phyloP scores from a whole-genome alignment of 2,113 vertebrate genomes.

The Abramis brama region DNA sequence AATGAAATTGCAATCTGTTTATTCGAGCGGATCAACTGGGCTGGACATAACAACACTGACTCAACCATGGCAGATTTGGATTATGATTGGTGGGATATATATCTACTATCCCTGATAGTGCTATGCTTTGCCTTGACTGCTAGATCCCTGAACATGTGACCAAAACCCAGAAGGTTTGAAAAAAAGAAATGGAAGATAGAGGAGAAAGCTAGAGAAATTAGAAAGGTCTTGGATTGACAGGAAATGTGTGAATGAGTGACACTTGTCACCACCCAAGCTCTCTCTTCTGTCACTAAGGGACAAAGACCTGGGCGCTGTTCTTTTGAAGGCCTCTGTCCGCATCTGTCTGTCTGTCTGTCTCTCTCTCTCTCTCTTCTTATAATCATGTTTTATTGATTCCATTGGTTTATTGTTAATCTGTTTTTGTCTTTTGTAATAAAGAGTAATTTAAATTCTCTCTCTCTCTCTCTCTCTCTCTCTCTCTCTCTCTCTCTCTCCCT shows the following conservation, averaged over 20 bases:
- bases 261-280: slow-evolving; percentile 67
- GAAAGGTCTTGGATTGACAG: slow-evolving; percentile 19
- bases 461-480: background rate
- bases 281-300: slow-evolving; percentile 68
- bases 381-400: too few species aligned
- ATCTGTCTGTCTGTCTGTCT: slow-evolving; percentile 9
- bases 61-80: background rate
- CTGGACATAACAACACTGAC: slow-evolving; percentile 10
- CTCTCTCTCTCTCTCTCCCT: slow-evolving; percentile 17
- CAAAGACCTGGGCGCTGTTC: slow-evolving; percentile 62
- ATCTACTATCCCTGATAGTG: too few species aligned
- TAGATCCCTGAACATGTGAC: background rate
- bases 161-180: slow-evolving; percentile 6
- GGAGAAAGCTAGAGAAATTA: slow-evolving; percentile 18
- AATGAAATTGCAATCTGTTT: background rate
- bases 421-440: too few species aligned
- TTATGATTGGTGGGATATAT: background rate
- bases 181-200: slow-evolving; percentile 28
- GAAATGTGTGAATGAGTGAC: slow-evolving; percentile 48
- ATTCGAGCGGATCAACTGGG: background rate
- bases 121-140: background rate
- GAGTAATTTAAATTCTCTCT: too few species aligned
- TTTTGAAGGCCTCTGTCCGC: slow-evolving; percentile 47
- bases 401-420: too few species aligned
- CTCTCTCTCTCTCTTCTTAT: slow-evolving; percentile 31